Evolutionary conservation across 2,113 vertebrate species (phyloP), one percentile per base, ranked within the genome.

Genomic region (Oryzias melastigma): DNA sequence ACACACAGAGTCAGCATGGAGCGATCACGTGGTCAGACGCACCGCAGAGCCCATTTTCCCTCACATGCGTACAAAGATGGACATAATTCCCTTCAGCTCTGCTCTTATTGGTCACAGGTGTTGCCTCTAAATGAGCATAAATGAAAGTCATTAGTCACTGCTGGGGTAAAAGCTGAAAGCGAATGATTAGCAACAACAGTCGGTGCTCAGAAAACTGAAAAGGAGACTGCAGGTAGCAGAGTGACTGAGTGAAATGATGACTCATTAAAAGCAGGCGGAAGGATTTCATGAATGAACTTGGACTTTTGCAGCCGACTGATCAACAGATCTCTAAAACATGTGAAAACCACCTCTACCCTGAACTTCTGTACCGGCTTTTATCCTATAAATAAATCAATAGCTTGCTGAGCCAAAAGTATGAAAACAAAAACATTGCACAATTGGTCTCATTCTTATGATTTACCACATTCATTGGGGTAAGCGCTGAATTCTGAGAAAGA

Each of bases 31-130:
- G 62, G 77, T 68, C 54, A 52, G 49, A 68, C 45, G 4, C 17
- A 52, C 52, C 52, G 47, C 57, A 3, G 45, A 25, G 49, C 51
- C 16, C 16, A n/a, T 47, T 47, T n/a, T 47, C 46, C 20, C 58
- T 42, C 8, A 12, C 27, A 56, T 44, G 47, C 14, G 17, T n/a
- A 53, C 47, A 71, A 57, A 66, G 62, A 60, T 58, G 52, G 53
- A n/a, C 52, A 20, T 56, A 72, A 80, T 84, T 78, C 78, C 71
- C 71, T 62, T 47, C 58, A 25, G 63, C 71, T 58, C 47, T 57
- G 60, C 62, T 71, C 69, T 71, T 59, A 75, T 82, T 84, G 81
- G 84, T 82, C 76, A 78, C 78, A 84, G 84, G 84, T 86, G 81
- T 86, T 84, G 56, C 58, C 59, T 82, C 65, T 47, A 79, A 83